A percentile compares a stretch with the other conserved stretches of the same genome.
These are phyloP conservation scores for Podotricha telesiphe DNA, from an alignment of 2,888 invertebrate genomes.

Conservation along the genomic window DNA sequence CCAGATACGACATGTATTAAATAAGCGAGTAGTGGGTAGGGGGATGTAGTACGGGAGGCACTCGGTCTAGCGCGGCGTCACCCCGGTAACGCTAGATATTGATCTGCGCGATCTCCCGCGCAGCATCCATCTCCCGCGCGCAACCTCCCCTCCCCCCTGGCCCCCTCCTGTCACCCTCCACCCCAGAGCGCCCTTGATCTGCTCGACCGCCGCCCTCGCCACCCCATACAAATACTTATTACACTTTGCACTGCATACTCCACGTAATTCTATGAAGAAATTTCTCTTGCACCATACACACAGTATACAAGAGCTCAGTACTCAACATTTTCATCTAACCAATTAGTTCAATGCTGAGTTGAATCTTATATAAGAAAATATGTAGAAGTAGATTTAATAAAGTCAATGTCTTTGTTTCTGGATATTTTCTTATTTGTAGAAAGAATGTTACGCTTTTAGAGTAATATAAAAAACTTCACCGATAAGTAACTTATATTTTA, in stretches of 20 bases:
- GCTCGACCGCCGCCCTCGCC: conserved; percentile 56
- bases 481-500: not conserved
- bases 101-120: conserved; percentile 77
- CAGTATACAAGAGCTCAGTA: conserved; percentile 34
- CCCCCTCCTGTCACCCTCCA: conserved; percentile 63
- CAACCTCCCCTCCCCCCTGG: conserved; percentile 45
- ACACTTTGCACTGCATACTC: conserved; percentile 79
- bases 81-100: conserved; percentile 83
- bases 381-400: conserved; percentile 19
- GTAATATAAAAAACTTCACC: not conserved
- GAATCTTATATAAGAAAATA: conserved; percentile 26
- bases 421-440: not conserved
- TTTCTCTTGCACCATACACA: conserved; percentile 60
- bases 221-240: conserved; percentile 77
- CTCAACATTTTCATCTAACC: conserved; percentile 39
- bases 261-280: conserved; percentile 78
- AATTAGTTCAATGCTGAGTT: conserved; percentile 34
- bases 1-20: conserved; percentile 79
- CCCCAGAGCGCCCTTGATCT: conserved; percentile 70
- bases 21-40: conserved; percentile 77
- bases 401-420: conserved; percentile 23
- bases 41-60: conserved; percentile 82
- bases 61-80: conserved; percentile 85
- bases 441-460: not conserved
- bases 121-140: conserved; percentile 50